Evolutionary conservation across 2,797 vertebrate species (phyloP).

Genomic region (Meda fulgida): DNA sequence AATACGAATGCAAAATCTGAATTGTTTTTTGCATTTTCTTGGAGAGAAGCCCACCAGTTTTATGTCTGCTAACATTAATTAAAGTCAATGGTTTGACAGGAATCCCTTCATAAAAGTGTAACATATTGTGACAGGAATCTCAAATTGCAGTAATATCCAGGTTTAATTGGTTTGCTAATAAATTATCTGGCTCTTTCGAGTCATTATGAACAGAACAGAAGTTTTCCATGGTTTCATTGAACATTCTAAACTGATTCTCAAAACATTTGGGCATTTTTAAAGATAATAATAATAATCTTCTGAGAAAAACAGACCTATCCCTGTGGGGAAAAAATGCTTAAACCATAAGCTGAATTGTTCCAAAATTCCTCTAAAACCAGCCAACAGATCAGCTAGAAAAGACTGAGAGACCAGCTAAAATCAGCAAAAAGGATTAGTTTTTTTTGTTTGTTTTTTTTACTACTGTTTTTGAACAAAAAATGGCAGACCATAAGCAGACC

Average conservation of each 20-base stretch:
- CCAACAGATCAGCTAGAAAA: not conserved
- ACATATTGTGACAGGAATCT: not conserved
- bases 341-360: not conserved
- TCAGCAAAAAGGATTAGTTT: not conserved
- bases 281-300: not conserved
- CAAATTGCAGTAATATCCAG: not conserved
- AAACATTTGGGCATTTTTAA: not conserved
- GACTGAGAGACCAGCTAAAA: not conserved
- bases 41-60: not conserved
- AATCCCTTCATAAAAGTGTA: not conserved
- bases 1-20: not conserved
- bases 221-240: conserved; percentile 14
- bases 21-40: not conserved
- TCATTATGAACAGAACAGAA: not conserved
- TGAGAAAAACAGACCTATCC: not conserved
- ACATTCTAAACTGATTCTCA: conserved; percentile 5
- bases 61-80: not conserved
- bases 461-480: not conserved
- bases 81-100: not conserved
- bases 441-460: too few species aligned
- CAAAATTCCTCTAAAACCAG: not conserved
- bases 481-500: not conserved
- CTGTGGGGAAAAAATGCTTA: too few species aligned
- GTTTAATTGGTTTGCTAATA: not conserved
- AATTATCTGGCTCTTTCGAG: not conserved